A percentile compares a stretch with the other conserved stretches of the same genome.
These are phyloP conservation scores for Drosophila histrio DNA, from an alignment of 2,888 invertebrate genomes.

Conservation along the genomic window DNA sequence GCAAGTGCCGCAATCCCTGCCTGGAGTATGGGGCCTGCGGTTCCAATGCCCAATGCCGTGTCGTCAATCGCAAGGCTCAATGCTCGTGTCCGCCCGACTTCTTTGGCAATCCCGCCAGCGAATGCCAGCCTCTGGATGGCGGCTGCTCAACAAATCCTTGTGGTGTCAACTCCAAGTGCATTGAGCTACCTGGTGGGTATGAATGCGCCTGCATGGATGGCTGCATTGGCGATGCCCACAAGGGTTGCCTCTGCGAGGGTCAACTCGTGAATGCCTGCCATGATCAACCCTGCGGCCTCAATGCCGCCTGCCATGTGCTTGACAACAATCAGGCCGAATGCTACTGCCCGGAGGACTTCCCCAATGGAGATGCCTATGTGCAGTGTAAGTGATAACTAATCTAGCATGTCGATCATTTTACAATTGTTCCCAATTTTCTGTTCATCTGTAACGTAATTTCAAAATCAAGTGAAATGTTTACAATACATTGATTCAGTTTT, in stretches of 20 bases:
- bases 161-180: conserved; percentile 92
- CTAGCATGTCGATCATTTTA: no score
- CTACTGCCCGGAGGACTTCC: conserved; percentile 92
- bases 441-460: no score
- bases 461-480: no score
- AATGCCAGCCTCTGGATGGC: conserved; percentile 88
- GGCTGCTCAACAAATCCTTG: conserved; percentile 93
- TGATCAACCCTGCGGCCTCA: conserved; percentile 91
- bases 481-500: no score
- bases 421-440: no score
- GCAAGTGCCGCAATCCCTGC: conserved; percentile 93
- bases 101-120: conserved; percentile 88
- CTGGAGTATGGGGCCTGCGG: conserved; percentile 91
- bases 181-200: conserved; percentile 90
- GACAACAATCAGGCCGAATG: conserved; percentile 90
- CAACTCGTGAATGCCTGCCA: conserved; percentile 89
- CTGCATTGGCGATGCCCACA: conserved; percentile 92
- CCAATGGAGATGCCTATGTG: conserved; percentile 92
- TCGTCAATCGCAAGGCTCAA: conserved; percentile 90
- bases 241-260: conserved; percentile 91
- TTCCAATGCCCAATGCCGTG: conserved; percentile 92
- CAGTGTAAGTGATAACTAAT: conserved; percentile 90
- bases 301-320: conserved; percentile 91
- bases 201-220: conserved; percentile 92
- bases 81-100: conserved; percentile 91